Base-by-base conservation (phyloP, 2,888 invertebrate genomes). In the Pyrrhosoma nymphula region DNA sequence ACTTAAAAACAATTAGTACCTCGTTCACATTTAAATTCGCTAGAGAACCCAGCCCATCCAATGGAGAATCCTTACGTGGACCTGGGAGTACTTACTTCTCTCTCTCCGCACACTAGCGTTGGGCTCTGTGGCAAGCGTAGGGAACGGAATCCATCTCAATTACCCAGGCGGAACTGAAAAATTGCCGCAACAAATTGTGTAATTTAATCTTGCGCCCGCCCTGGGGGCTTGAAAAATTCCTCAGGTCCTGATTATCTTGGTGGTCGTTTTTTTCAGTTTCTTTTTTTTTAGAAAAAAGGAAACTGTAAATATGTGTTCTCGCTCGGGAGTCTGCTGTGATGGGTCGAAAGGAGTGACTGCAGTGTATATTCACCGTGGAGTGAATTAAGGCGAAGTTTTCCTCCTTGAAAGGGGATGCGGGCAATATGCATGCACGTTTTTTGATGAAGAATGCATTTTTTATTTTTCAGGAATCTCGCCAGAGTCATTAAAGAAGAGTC, bases 161-260 rank as follows among this genome's bases (percentile, higher is more conserved):
- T 89, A 89, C 47, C 89, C 47, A 55, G 60, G 20, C 89, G 89
- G 82, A 14, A 0, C 89, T 89, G 16, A 56, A 89, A 89, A 89
- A 89, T 55, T 89, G 89, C 89, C 89, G 47, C 89, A 89, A 55
- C 89, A 55, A 89, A 89, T 89, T 56, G 89, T 56, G 89, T 89
- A 89, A 89, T 89, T 89, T 89, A 89, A 89, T 89, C 89, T 55
- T 23, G 56, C 89, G 26, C 89, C n/a, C n/a, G 8, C 60, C 60
- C 60, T 16, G 60, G 47, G 26, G 47, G 6, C 55, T 26, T n/a
- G 89, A 89, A 89, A 89, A 89, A 89, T 89, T 47, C 89, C 55
- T 47, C 35, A 35, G 82, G 47, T 23, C 55, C 56, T 20, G 89
- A 56, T 56, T 26, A 12, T 89, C 56, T 8, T 55, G 23, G n/a